Evolutionary conservation across 2,113 vertebrate species (phyloP).

Genomic region (Eulacestoma nigropectus): DNA sequence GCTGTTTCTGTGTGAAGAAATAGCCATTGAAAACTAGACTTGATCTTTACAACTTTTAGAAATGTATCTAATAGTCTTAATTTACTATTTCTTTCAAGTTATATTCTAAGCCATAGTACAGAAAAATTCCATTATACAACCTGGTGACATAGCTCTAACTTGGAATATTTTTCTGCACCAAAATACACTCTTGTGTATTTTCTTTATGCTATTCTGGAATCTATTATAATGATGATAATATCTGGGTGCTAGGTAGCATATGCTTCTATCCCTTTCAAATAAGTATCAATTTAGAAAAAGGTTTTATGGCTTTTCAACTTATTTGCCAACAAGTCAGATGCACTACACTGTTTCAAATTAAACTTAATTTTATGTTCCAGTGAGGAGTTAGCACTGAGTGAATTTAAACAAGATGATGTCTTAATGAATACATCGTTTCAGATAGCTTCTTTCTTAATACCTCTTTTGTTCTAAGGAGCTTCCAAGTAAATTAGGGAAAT

Average conservation of each 20-base stretch:
- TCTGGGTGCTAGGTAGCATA: neutral
- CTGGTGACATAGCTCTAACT: neutral
- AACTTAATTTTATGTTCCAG: neutral
- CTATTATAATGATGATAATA: neutral
- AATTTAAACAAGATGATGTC: neutral
- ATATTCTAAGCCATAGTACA: neutral
- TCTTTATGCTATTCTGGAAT: neutral
- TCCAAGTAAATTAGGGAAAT: neutral
- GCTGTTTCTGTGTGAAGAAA: neutral
- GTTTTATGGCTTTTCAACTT: neutral
- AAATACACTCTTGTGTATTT: neutral
- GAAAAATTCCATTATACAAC: neutral
- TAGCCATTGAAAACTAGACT: neutral
- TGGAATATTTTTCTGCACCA: neutral
- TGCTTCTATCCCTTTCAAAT: neutral
- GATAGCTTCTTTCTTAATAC: neutral
- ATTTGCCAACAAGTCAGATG: neutral
- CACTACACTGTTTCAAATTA: neutral
- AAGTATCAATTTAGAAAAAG: neutral
- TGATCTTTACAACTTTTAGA: neutral
- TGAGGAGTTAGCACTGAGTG: neutral
- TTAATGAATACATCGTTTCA: neutral
- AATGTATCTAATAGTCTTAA: neutral
- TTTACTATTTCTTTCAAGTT: neutral
- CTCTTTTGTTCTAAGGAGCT: neutral